Conservation (phyloP, 2,113 vertebrate genomes). For the Hyperopisus bebe region DNA sequence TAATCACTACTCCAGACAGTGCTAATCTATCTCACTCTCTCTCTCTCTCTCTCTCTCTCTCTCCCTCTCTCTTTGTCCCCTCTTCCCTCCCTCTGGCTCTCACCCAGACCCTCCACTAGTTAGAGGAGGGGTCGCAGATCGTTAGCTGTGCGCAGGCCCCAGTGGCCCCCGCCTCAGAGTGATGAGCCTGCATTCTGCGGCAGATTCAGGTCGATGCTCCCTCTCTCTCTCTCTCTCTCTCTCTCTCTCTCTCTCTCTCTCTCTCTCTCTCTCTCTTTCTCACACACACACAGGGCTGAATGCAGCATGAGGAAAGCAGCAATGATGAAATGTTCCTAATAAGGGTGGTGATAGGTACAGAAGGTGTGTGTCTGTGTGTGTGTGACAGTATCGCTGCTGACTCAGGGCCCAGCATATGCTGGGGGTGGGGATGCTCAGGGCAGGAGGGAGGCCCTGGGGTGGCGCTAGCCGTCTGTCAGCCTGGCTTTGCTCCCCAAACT, state of each 20-base stretch:
- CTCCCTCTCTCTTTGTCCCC: neutral
- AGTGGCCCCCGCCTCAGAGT: neutral
- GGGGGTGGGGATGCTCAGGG: conserved; percentile 14
- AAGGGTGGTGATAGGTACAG: neutral
- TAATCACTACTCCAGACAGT: neutral
- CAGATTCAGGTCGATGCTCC: neutral
- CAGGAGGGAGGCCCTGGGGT: conserved; percentile 39
- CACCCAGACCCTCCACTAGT: neutral
- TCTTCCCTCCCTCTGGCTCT: neutral
- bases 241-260: neutral
- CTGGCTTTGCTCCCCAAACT: conserved; percentile 32
- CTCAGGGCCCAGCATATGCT: conserved; percentile 32
- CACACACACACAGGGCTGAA: neutral
- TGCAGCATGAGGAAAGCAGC: neutral
- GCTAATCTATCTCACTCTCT: neutral
- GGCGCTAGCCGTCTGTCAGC: conserved; percentile 41
- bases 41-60: neutral
- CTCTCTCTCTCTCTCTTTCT: no score
- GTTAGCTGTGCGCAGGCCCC: neutral
- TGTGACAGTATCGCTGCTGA: conserved; percentile 1
- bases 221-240: neutral
- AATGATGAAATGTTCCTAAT: neutral
- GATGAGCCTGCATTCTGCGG: neutral
- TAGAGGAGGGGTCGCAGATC: neutral
- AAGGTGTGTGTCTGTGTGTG: neutral